A percentile compares a stretch with the other conserved stretches of the same genome.
These are phyloP conservation scores for Ichneumoninae sp. DNA, from an alignment of 2,888 invertebrate genomes.

Conservation along the genomic window DNA sequence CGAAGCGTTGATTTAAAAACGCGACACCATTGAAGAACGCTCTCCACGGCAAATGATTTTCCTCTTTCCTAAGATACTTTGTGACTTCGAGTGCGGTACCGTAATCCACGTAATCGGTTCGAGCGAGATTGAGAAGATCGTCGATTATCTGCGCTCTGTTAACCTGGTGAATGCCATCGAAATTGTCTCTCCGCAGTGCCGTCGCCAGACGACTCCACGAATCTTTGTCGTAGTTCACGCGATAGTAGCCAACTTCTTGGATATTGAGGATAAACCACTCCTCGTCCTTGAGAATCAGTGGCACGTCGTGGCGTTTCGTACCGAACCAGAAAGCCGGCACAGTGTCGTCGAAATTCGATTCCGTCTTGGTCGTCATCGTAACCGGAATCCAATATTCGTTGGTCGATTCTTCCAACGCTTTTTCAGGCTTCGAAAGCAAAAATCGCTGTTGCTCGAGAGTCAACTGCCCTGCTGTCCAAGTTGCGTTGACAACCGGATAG, in stretches of 20 bases:
- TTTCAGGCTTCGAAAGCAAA: slow-evolving; percentile 53
- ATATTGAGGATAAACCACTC: slow-evolving; percentile 79
- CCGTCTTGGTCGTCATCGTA: slow-evolving; percentile 84
- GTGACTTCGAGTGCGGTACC: slow-evolving; percentile 88
- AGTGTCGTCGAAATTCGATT: slow-evolving; percentile 85
- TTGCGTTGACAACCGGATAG: slow-evolving; percentile 86
- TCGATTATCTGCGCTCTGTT: slow-evolving; percentile 93
- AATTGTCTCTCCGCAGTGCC: slow-evolving; percentile 84
- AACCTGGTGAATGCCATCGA: slow-evolving; percentile 85
- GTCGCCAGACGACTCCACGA: slow-evolving; percentile 86
- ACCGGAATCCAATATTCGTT: slow-evolving; percentile 84
- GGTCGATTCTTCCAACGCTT: background rate
- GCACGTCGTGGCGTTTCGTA: background rate
- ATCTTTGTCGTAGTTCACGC: slow-evolving; percentile 87
- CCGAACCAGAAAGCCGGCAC: slow-evolving; percentile 85
- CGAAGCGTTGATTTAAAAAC: slow-evolving; percentile 80
- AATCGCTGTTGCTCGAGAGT: slow-evolving; percentile 74
- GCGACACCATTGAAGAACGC: slow-evolving; percentile 83
- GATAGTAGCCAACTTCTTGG: slow-evolving; percentile 84
- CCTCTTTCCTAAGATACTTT: slow-evolving; percentile 89
- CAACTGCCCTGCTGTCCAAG: slow-evolving; percentile 68
- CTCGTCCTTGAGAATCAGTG: slow-evolving; percentile 75
- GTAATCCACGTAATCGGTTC: slow-evolving; percentile 87
- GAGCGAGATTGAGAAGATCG: slow-evolving; percentile 91
- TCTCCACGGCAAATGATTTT: slow-evolving; percentile 92